A percentile compares a stretch with the other conserved stretches of the same genome.
Evolutionary conservation across 2,888 invertebrate species (phyloP).

Genomic region (Drosophila formosana): DNA sequence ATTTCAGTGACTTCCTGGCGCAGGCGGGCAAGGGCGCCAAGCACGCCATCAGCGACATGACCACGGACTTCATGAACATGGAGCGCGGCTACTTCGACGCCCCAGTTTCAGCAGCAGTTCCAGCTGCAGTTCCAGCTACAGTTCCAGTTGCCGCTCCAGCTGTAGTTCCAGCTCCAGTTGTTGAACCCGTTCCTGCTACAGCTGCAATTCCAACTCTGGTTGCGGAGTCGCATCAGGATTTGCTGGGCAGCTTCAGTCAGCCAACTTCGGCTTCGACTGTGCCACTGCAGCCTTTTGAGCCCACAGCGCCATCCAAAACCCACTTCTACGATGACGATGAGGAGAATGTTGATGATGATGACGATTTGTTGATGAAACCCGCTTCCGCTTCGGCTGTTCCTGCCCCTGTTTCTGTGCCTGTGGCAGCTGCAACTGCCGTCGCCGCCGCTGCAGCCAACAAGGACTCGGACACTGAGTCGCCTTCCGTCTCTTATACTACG

Average conservation of each 20-base stretch:
- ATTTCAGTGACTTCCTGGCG: conserved; percentile 76
- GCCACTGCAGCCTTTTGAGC: conserved; percentile 64
- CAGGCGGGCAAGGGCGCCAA: conserved; percentile 63
- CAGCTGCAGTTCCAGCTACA: conserved; percentile 15
- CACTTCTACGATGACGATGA: conserved; percentile 59
- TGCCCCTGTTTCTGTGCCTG: conserved; percentile 1
- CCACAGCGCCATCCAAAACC: conserved; percentile 54
- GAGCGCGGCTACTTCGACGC: conserved; percentile 72
- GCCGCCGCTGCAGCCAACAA: conserved; percentile 53
- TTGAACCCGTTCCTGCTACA: neutral
- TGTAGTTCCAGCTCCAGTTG: conserved; percentile 1
- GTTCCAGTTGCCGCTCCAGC: conserved; percentile 22
- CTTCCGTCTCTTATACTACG: conserved; percentile 83
- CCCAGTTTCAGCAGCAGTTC: conserved; percentile 13
- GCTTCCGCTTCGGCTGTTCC: conserved; percentile 32
- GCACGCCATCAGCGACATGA: conserved; percentile 73
- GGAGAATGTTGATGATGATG: conserved; percentile 13
- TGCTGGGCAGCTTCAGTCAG: conserved; percentile 64
- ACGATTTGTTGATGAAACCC: conserved; percentile 41
- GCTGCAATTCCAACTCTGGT: neutral
- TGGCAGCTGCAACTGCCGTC: conserved; percentile 26
- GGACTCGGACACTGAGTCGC: conserved; percentile 84
- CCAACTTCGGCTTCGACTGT: conserved; percentile 38
- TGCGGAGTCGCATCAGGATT: conserved; percentile 30
- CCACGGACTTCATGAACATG: conserved; percentile 82